Evolutionary conservation across 2,113 vertebrate species (phyloP).

Genomic region (Ammodytes dubius): DNA sequence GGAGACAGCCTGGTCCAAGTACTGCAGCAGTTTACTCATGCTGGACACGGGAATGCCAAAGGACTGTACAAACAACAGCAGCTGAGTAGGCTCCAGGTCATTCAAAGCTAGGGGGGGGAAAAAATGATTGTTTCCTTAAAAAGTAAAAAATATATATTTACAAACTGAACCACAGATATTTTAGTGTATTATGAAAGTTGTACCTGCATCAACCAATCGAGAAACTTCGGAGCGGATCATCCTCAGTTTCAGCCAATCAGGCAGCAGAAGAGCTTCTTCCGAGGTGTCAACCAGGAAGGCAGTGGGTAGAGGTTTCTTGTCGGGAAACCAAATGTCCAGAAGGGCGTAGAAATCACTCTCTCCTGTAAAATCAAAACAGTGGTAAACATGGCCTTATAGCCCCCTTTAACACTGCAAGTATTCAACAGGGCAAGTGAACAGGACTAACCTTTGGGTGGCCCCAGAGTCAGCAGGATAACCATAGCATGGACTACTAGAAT

Average conservation of each 20-base stretch:
- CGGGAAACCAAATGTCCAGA: conserved; percentile 97
- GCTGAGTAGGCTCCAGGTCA: conserved; percentile 95
- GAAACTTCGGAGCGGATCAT: conserved; percentile 98
- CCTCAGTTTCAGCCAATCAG: conserved; percentile 96
- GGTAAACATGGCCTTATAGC: not conserved
- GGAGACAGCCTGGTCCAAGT: conserved; percentile 95
- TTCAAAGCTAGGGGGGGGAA: conserved; percentile 88
- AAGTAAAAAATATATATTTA: fast-evolving
- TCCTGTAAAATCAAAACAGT: conserved; percentile 69
- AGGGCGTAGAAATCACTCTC: conserved; percentile 91
- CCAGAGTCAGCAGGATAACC: conserved; percentile 96
- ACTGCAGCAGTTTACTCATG: conserved; percentile 98
- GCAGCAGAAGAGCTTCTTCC: conserved; percentile 95
- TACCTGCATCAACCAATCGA: conserved; percentile 95
- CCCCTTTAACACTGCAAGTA: not conserved
- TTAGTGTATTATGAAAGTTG: not conserved
- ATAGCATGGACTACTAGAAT: conserved; percentile 98
- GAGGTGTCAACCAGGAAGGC: conserved; percentile 98
- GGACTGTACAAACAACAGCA: conserved; percentile 97
- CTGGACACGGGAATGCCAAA: conserved; percentile 98
- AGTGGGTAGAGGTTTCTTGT: conserved; percentile 96
- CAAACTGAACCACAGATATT: not conserved
- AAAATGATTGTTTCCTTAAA: not conserved
- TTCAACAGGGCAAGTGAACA: not conserved
- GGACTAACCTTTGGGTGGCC: conserved; percentile 90